Evolutionary conservation across 2,113 vertebrate species (phyloP).

Genomic region (Sterrhoptilus dennistouni): DNA sequence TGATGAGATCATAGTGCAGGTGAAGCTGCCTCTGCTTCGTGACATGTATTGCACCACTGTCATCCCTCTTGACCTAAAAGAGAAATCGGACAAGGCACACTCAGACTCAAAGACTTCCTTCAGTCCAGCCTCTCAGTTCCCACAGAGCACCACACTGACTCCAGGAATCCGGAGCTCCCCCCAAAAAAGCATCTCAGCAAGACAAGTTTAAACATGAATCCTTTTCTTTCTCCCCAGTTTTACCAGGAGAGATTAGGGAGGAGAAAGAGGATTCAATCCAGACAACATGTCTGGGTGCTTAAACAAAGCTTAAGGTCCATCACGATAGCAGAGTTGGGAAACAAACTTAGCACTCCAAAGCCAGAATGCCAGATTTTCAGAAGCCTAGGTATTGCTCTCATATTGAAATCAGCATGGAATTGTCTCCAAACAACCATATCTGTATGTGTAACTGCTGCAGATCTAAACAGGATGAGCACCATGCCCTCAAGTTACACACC

Average conservation of each 20-base stretch:
- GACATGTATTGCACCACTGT: slow-evolving; percentile 92
- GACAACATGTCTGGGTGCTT: background rate
- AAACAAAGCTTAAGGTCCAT: background rate
- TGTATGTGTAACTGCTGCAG: background rate
- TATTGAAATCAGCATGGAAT: background rate
- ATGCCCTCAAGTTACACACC: background rate
- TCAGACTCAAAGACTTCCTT: background rate
- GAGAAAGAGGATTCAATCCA: background rate
- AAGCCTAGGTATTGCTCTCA: background rate
- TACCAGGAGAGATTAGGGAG: background rate
- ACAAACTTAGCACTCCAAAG: background rate
- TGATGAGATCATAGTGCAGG: slow-evolving; percentile 94
- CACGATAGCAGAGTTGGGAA: background rate
- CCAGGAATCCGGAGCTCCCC: background rate
- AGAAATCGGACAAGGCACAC: background rate
- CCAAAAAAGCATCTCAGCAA: background rate
- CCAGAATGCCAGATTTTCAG: background rate
- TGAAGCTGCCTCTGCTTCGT: slow-evolving; percentile 95
- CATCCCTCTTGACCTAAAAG: slow-evolving; percentile 91
- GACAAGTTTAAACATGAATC: background rate
- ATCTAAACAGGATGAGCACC: background rate
- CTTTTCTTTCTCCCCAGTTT: background rate
- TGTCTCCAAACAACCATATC: background rate
- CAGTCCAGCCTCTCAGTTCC: background rate
- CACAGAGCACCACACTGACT: background rate